Base-by-base conservation (phyloP, 2,888 invertebrate species). In the Pseudoips prasinana region DNA sequence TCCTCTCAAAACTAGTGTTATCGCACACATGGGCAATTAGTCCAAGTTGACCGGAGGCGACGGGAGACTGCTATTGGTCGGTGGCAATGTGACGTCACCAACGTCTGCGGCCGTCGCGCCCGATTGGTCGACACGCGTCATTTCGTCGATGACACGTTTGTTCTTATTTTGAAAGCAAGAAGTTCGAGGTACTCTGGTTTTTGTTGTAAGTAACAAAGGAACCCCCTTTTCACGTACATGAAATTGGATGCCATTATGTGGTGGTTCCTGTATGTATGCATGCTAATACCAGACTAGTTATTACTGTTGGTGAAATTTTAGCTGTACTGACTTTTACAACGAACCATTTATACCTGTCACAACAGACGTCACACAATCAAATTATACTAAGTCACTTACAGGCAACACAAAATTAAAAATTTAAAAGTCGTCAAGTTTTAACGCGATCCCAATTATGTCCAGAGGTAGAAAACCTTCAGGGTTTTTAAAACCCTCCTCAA, bases 1-100 rank as follows among this genome's bases (percentile, higher is more conserved):
- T 80, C 76, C 71, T 78, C 83, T 81, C 68, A 74, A 78, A 73
- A 73, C 75, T 75, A 76, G 74, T 73, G 78, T 82, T 82, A 82
- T 79, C 78, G 86, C 88, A 88, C 87, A 88, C 87, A 87, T 78
- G 77, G 81, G 85, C 88, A 88, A 88, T 88, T 88, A 88, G 86
- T 82, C 81, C 82, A 76, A 85, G 84, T 85, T 87, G 87, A 85
- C 86, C 88, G 84, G 71, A 82, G 85, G 87, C 85, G 84, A 84
- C 75, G 79, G 75, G 61, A 70, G 55, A 65, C 64, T 59, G 64
- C 56, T 69, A 88, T 88, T 88, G 87, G 88, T 69, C 73, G 76
- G 63, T 69, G 71, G 69, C 58, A 64, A 53, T 35, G 64, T 87
- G 87, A 87, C 88, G 87, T 88, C 88, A 88, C 64, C 75, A 63